phyloP scores from a whole-genome alignment of 2,113 vertebrate species.

The Peromyscus californicus region DNA sequence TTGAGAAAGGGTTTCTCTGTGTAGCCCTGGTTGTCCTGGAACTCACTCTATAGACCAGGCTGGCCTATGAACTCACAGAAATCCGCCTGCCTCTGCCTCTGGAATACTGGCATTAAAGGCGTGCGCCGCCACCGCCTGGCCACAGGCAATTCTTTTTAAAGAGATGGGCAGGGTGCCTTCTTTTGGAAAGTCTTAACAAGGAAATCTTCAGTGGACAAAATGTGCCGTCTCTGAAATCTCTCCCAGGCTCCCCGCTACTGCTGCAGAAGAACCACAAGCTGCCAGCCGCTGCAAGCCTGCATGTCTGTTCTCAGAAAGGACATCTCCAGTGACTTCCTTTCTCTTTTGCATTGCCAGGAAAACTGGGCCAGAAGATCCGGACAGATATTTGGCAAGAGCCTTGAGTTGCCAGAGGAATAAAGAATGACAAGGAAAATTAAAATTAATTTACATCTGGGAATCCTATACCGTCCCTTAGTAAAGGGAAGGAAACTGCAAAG shows the following conservation, averaged over 20 bases:
- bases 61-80: neutral
- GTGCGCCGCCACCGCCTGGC: neutral
- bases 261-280: neutral
- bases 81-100: neutral
- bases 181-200: neutral
- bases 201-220: neutral
- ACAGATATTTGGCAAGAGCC: conserved; percentile 47
- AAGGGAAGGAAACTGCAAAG: conserved; percentile 26
- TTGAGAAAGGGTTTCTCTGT: neutral
- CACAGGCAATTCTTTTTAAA: neutral
- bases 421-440: conserved; percentile 57
- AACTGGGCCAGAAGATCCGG: conserved; percentile 45
- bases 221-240: neutral
- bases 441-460: conserved; percentile 36
- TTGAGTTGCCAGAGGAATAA: conserved; percentile 43
- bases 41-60: neutral
- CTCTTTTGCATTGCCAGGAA: conserved; percentile 58
- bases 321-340: neutral
- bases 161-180: neutral
- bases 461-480: conserved; percentile 53
- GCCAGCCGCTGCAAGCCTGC: neutral
- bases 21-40: neutral
- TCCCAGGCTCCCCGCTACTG: neutral
- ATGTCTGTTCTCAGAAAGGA: conserved; percentile 1
- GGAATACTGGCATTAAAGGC: neutral